These are phyloP conservation scores for Mechanitis messenoides DNA, from an alignment of 2,888 invertebrate genomes.

Conservation along the genomic window DNA sequence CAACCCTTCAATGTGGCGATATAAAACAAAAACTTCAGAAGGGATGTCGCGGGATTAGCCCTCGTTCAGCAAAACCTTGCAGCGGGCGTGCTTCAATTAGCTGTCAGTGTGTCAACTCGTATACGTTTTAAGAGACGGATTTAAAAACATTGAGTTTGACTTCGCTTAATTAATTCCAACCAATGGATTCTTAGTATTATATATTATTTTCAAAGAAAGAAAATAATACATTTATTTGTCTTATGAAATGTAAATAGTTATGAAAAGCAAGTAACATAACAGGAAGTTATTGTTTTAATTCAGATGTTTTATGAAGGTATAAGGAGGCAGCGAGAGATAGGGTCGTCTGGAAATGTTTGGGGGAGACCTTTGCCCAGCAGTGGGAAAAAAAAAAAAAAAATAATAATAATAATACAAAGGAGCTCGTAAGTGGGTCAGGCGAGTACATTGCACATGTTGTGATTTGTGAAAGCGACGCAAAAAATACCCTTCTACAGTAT, in stretches of 20 bases:
- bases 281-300: slow-evolving; percentile 46
- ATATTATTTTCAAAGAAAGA: background rate
- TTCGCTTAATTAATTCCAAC: background rate
- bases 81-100: slow-evolving; percentile 75
- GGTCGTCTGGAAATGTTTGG: too few species aligned
- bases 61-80: slow-evolving; percentile 68
- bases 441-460: slow-evolving; percentile 68
- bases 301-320: slow-evolving; percentile 68
- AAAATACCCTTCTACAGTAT: slow-evolving; percentile 67
- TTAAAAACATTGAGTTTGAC: slow-evolving; percentile 3
- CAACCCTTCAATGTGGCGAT: slow-evolving; percentile 56
- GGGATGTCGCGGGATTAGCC: slow-evolving; percentile 67
- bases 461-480: slow-evolving; percentile 64
- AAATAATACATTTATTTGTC: too few species aligned
- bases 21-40: slow-evolving; percentile 43
- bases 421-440: slow-evolving; percentile 72
- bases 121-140: slow-evolving; percentile 16
- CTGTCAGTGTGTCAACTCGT: slow-evolving; percentile 73
- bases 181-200: background rate
- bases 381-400: too few species aligned
- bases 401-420: slow-evolving; percentile 69
- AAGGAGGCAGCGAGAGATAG: too few species aligned
- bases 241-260: background rate
- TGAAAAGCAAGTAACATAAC: background rate
- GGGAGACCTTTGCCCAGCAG: too few species aligned